Percentiles rank a stretch among this genome's conserved stretches.
phyloP scores from a whole-genome alignment of 2,797 vertebrate genomes.

The Leptoclinus maculatus region DNA sequence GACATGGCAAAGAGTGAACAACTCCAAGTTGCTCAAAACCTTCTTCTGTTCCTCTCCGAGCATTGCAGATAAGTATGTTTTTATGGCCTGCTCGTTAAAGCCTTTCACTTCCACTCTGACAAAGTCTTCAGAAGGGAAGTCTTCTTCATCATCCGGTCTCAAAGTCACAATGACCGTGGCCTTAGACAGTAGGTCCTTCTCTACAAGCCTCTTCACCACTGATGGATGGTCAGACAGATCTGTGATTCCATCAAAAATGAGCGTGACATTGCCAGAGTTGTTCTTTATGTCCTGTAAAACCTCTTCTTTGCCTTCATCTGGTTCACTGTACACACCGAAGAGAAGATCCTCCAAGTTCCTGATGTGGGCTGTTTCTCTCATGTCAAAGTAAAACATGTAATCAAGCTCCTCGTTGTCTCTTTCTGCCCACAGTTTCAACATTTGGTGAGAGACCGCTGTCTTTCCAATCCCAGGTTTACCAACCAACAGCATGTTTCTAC shows the following conservation, averaged over 20 bases:
- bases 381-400: conserved; percentile 63
- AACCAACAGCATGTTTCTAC: conserved; percentile 31
- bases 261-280: conserved; percentile 27
- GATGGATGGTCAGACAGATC: background rate
- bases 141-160: conserved; percentile 35
- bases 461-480: conserved; percentile 60
- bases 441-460: conserved; percentile 27
- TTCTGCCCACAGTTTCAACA: conserved; percentile 48
- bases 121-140: accelerated
- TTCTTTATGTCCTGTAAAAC: conserved; percentile 34
- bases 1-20: too few relatives aligned
- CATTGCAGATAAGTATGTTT: conserved; percentile 24
- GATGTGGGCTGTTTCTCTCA: conserved; percentile 22
- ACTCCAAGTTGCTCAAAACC: too few relatives aligned
- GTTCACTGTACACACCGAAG: conserved; percentile 25
- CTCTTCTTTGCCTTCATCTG: conserved; percentile 42
- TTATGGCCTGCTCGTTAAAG: conserved; percentile 44
- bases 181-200: conserved; percentile 8
- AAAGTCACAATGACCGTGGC: conserved; percentile 46
- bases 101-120: conserved; percentile 51
- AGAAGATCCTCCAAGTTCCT: conserved; percentile 38
- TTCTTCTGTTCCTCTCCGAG: too few relatives aligned
- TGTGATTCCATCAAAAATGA: conserved; percentile 32
- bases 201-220: background rate
- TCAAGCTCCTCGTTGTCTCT: conserved; percentile 14